Percentiles rank a stretch among this genome's conserved stretches.
These are phyloP conservation scores for Molothrus aeneus DNA, from an alignment of 2,797 vertebrate species.

Conservation along the genomic window DNA sequence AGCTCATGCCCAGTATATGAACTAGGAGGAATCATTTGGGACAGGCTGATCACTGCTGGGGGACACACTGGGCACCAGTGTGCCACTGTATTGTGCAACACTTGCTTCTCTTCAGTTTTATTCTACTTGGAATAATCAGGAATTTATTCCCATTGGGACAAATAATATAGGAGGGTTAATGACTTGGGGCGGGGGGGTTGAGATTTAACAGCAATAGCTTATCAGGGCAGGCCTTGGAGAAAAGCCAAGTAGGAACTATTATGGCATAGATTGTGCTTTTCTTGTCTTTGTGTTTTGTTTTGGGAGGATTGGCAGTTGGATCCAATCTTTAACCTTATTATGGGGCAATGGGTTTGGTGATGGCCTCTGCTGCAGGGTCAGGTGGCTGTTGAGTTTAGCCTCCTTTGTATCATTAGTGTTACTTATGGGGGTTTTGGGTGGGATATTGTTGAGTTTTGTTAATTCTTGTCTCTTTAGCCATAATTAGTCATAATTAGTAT, in stretches of 20 bases:
- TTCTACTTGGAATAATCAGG: neutral
- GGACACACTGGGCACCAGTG: neutral
- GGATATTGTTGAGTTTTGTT: neutral
- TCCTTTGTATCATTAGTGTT: neutral
- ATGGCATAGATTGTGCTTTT: neutral
- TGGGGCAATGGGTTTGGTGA: neutral
- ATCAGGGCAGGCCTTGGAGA: neutral
- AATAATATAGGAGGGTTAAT: neutral
- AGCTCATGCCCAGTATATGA: neutral
- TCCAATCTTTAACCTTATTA: neutral
- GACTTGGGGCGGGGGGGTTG: neutral
- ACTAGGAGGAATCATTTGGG: neutral
- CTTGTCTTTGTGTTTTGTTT: neutral
- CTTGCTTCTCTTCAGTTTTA: neutral
- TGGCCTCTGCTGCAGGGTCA: neutral
- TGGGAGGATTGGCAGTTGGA: neutral
- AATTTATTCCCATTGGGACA: neutral
- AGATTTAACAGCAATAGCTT: neutral
- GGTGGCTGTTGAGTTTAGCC: neutral
- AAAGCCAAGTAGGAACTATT: neutral
- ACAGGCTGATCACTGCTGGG: neutral
- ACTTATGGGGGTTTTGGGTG: neutral
- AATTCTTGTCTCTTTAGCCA: neutral
- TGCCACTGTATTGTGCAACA: neutral
- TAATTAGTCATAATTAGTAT: neutral